These are phyloP conservation scores for Amniataba percoides DNA, from an alignment of 2,797 vertebrate species.

Conservation along the genomic window DNA sequence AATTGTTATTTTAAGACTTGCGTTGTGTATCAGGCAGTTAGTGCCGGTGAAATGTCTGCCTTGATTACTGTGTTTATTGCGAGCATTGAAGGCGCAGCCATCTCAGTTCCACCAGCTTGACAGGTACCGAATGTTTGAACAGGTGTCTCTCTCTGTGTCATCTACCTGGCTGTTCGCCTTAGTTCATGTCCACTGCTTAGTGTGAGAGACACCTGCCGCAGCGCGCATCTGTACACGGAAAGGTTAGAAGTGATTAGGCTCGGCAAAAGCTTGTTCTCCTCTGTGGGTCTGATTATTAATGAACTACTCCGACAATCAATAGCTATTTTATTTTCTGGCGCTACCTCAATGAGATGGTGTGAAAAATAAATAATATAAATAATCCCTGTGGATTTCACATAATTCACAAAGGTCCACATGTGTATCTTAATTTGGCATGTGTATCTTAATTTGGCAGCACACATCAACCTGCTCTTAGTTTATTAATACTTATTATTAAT, in stretches of 20 bases:
- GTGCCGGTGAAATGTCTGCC: constrained; percentile 69
- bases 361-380: neutral
- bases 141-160: constrained; percentile 27
- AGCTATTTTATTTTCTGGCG: neutral
- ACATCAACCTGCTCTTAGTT: neutral
- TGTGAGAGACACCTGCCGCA: constrained; percentile 14
- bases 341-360: neutral
- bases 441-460: neutral
- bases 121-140: constrained; percentile 40
- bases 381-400: neutral
- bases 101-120: constrained; percentile 48
- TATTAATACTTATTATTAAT: neutral
- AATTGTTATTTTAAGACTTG: constrained; percentile 91
- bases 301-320: neutral
- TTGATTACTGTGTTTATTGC: constrained; percentile 79
- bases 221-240: constrained; percentile 1
- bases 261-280: neutral
- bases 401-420: neutral
- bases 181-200: constrained; percentile 1
- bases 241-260: neutral
- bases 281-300: neutral
- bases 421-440: neutral
- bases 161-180: constrained; percentile 32
- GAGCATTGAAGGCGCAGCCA: constrained; percentile 35
- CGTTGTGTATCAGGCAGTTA: constrained; percentile 67